Conservation (phyloP, 2,888 invertebrate species). For the Eretmocerus hayati region DNA sequence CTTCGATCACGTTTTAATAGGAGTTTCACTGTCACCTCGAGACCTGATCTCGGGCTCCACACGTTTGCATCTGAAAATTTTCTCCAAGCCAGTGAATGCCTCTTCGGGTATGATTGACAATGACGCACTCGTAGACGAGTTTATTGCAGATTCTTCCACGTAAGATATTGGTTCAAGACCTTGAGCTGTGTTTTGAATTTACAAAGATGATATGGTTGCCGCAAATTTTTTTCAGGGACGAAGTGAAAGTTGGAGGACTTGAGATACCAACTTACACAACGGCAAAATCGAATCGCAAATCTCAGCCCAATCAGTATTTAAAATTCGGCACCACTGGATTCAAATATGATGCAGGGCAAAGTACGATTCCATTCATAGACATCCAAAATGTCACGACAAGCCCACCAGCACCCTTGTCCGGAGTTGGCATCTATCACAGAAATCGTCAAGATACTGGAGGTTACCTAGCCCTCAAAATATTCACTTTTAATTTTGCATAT, state of each 20-base stretch:
- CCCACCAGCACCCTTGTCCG: slow-evolving; percentile 62
- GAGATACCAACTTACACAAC: slow-evolving; percentile 60
- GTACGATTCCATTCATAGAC: slow-evolving; percentile 76
- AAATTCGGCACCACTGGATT: slow-evolving; percentile 65
- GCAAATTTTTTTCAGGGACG: slow-evolving; percentile 46
- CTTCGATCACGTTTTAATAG: neutral
- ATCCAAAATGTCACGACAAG: slow-evolving; percentile 63
- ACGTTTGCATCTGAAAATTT: slow-evolving; percentile 5
- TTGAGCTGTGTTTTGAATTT: too few species aligned
- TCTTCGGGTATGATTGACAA: too few species aligned
- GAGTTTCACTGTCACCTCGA: neutral
- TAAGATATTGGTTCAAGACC: too few species aligned
- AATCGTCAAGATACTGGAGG: slow-evolving; percentile 65
- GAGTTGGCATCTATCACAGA: slow-evolving; percentile 73
- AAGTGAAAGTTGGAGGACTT: slow-evolving; percentile 53
- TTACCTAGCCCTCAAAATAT: slow-evolving; percentile 65
- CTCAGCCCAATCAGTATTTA: slow-evolving; percentile 61
- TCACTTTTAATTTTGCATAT: slow-evolving; percentile 70
- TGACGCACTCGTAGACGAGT: too few species aligned
- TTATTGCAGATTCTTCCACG: too few species aligned
- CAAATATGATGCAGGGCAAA: slow-evolving; percentile 70
- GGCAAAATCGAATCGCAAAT: slow-evolving; percentile 52
- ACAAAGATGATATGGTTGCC: too few species aligned
- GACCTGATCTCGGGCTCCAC: too few species aligned
- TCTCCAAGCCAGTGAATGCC: too few species aligned